phyloP scores from a whole-genome alignment of 2,888 invertebrate genomes.

The Calliphora vomitoria region DNA sequence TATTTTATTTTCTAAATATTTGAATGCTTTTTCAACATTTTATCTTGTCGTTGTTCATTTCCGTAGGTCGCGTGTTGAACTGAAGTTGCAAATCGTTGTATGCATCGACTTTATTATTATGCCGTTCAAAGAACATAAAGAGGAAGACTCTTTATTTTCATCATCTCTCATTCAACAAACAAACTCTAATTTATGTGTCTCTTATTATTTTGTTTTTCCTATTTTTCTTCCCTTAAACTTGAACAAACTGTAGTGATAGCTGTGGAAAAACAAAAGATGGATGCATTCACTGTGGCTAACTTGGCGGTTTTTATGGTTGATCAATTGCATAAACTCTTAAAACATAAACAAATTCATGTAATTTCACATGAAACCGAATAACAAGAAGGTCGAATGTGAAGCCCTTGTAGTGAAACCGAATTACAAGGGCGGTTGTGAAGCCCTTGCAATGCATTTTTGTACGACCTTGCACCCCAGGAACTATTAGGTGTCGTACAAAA shows the following conservation, averaged over 20 bases:
- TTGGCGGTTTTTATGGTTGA: neutral
- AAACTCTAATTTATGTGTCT: slow-evolving; percentile 51
- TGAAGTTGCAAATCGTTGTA: slow-evolving; percentile 74
- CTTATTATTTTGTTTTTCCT: slow-evolving; percentile 38
- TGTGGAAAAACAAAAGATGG: neutral
- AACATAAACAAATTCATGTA: no score
- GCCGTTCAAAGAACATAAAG: slow-evolving; percentile 1
- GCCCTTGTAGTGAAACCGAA: no score
- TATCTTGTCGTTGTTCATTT: slow-evolving; percentile 73
- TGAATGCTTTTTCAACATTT: slow-evolving; percentile 4
- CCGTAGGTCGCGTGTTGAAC: slow-evolving; percentile 78
- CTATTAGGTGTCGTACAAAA: no score
- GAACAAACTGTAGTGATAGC: neutral
- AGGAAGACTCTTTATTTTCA: slow-evolving; percentile 18
- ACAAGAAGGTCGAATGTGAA: no score
- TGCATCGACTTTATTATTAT: slow-evolving; percentile 63
- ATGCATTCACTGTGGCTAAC: slow-evolving; percentile 21
- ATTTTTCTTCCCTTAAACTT: slow-evolving; percentile 45
- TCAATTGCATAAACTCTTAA: no score
- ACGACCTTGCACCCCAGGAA: no score
- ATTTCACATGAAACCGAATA: no score
- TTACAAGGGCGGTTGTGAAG: no score
- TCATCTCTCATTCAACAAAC: slow-evolving; percentile 59
- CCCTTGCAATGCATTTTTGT: no score
- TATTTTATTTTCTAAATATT: slow-evolving; percentile 20